Evolutionary conservation across 2,888 invertebrate species (phyloP), one percentile per base, ranked within the genome.

Genomic region (Octodonta nipae): DNA sequence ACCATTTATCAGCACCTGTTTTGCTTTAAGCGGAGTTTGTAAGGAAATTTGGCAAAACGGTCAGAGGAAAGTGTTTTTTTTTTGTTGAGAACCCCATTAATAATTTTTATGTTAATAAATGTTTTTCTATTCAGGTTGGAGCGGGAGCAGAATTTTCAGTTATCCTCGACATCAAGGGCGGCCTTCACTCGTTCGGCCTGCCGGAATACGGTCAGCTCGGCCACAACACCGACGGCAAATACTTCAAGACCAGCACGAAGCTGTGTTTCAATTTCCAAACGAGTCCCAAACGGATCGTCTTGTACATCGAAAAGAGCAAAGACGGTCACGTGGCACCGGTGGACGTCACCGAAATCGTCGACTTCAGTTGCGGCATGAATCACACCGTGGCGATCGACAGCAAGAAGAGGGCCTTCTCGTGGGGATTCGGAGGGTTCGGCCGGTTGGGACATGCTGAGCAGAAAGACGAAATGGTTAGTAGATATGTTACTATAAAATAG

Each of bases 391-490:
- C 85, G 0, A 75, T 89, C 42, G 92, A 93, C 54, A 79, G 83
- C 1, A 81, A 81, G 56, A 87, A 84, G 60, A 75, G 92, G 7
- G 82, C 85, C 0, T 93, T 75, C 61, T 87, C 89, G 32, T 93
- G 92, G 92, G 92, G 93, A 12, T 93, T 91, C 60, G 92, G 91
- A 7, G 93, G 92, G 0, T 87, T 92, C 53, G 92, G 92, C 0
- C 75, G 93, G 2, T 66, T 93, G 8, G 93, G 92, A 0, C 92
- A 93, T 65, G 82, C 88, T 5, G 91, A 89, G 52, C 88, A 79
- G 36, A 85, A 85, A 55, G 91, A 93, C 61, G 92, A 93, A 63
- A 70, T 83, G 61, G n/a, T n/a, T n/a, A n/a, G n/a, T n/a, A n/a
- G n/a, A n/a, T n/a, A n/a, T n/a, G n/a, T n/a, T n/a, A n/a, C n/a